Evolutionary conservation across 2,797 vertebrate genomes (phyloP).

Genomic region (Pachyuromys duprasi): DNA sequence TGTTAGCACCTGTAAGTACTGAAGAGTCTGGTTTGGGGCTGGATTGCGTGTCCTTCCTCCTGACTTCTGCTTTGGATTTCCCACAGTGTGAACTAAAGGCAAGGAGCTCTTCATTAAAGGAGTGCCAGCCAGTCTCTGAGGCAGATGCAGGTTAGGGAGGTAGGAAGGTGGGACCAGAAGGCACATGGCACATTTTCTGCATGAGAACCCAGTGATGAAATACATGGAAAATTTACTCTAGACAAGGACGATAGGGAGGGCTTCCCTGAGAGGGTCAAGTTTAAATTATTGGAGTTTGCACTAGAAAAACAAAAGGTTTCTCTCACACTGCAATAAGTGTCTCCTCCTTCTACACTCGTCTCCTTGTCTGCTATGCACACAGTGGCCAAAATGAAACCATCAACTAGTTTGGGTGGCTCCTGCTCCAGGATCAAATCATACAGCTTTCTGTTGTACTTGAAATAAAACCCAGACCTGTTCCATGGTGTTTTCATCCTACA

Average conservation of each 20-base stretch:
- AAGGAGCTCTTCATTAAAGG: too few relatives aligned
- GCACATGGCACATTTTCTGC: background rate
- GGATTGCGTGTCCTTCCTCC: background rate
- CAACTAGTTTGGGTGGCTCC: fast-evolving
- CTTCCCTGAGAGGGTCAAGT: too few relatives aligned
- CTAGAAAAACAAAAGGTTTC: background rate
- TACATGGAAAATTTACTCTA: too few relatives aligned
- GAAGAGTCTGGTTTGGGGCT: background rate
- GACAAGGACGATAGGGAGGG: too few relatives aligned
- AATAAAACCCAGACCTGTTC: background rate
- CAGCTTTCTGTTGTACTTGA: background rate
- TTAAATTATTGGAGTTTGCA: too few relatives aligned
- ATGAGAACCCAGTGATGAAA: background rate
- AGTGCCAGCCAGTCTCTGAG: background rate
- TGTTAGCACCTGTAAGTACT: background rate
- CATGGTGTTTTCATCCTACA: background rate
- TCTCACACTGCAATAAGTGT: background rate
- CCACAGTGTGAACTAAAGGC: background rate
- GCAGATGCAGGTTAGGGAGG: background rate
- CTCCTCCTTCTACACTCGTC: background rate
- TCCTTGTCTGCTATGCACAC: background rate
- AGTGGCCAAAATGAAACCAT: background rate
- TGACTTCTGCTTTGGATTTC: background rate
- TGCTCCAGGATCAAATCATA: background rate
- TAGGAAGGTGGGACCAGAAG: background rate